Base-by-base conservation (phyloP, 2,797 vertebrate species). In the Centroberyx gerrardi region DNA sequence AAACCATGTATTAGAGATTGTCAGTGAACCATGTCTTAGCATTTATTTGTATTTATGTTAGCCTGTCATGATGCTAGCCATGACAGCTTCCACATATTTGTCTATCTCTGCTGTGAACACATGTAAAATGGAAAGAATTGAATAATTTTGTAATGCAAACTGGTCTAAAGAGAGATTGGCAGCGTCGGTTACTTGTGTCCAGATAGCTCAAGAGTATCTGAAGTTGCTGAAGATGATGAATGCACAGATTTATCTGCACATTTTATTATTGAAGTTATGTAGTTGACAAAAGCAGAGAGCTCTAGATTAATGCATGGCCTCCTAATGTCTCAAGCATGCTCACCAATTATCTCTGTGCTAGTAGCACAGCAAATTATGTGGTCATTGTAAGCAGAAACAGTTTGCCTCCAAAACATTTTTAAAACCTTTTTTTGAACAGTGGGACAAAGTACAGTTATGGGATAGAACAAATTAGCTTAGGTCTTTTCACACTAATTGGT, bases 11-110 rank as follows among this genome's bases (percentile, higher is more conserved):
- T 70, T 73, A 61, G 52, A 52, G 59, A 33, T 40, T 48, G 31
- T 53, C 48, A 60, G 15, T 66, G 68, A 77, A 55, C 44, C 61
- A 49, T 7, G 29, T 48, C 31, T 62, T 58, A 53, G 40, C 46
- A 55, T 66, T 49, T 49, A 53, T 29, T 38, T 59, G 38, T 77
- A 27, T 73, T 68, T 38, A 18, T 29, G 8, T 48, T 33, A 15
- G 27, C 4, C 31, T 74, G 49, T 40, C 53, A 44, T 36, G 22
- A 55, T 18, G 8, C 2, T n/a, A 9, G 40, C 33, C 36, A 0
- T 31, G 6, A 28, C 3, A 22, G 33, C 14, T 38, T 51, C 48
- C 17, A 17, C 48, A 51, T 51, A n/a, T 51, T n/a, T 51, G 48
- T 17, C 48, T 51, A 7, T 33, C 33, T 33, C 22, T 22, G 46